Evolutionary conservation across 2,888 invertebrate genomes (phyloP).

Genomic region (Acanthoscelides obtectus): DNA sequence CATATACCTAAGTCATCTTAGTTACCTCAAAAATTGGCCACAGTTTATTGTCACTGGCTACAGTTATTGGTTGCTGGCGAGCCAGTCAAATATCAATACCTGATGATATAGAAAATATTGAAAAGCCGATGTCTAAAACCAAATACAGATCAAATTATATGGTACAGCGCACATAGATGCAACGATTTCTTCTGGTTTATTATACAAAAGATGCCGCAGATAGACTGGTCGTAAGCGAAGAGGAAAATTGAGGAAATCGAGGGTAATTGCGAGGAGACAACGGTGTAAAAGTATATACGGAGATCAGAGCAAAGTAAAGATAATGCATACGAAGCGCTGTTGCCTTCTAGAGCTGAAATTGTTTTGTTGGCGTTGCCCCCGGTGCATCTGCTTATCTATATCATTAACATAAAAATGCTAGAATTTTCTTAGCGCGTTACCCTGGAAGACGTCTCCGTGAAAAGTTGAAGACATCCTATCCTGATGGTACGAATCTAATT

Average conservation of each 20-base stretch:
- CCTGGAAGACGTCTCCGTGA: neutral
- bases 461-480: no score
- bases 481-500: neutral
- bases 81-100: no score
- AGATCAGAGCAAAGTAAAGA: neutral
- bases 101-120: no score
- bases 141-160: neutral
- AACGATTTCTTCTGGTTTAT: neutral
- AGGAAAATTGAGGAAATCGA: neutral
- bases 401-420: neutral
- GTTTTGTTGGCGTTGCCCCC: neutral
- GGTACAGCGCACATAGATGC: neutral
- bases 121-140: no score
- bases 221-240: neutral
- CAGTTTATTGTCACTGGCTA: no score
- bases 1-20: no score
- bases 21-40: no score
- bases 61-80: no score
- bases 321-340: neutral
- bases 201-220: neutral
- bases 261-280: neutral
- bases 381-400: neutral
- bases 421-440: neutral
- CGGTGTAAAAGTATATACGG: neutral
- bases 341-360: neutral